Evolutionary conservation across 2,113 vertebrate species (phyloP), one percentile per base, ranked within the genome.

Genomic region (Hyperopisus bebe): DNA sequence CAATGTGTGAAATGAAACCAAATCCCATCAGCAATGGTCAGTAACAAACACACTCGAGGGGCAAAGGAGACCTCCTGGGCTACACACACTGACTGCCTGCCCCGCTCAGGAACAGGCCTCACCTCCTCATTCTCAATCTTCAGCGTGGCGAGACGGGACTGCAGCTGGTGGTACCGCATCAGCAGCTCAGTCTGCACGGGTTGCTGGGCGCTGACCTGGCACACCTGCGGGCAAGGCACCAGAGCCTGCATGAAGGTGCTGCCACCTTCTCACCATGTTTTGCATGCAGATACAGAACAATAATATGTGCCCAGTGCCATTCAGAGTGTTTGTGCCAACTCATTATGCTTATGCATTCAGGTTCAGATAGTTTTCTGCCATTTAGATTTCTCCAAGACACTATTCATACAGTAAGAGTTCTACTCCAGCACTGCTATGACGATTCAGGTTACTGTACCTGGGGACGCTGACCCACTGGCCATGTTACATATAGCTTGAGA

Each of bases 121-220:
- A 97, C 96, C 96, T 97, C 97, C 87, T 97, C 97, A 0, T 97
- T 97, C 93, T 97, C 97, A 19, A 97, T 97, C 94, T 96, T 96
- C 92, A 97, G 96, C 0, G 96, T 97, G 87, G 96, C 93, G 44
- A 97, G 95, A 77, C 97, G 94, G 0, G 96, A 97, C 92, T 97
- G 97, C 90, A 97, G 95, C 94, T 97, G 97, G 92, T 97, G 97
- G 93, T 97, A 96, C 42, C 97, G 92, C 96, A 97, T 95, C 83
- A 97, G 95, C 88, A 97, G 74, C 90, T 97, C 97, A 0, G 96
- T 97, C 95, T 97, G 97, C 91, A 97, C 96, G 0, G 97, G 97
- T 93, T 97, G 97, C 93, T 97, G 97, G 50, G 97, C 97, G 0
- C 97, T 97, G 90, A 97, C 96, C 91, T 97, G 97, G 86, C 96